Base-by-base conservation (phyloP, 2,888 invertebrate genomes). In the Spodoptera exigua region DNA sequence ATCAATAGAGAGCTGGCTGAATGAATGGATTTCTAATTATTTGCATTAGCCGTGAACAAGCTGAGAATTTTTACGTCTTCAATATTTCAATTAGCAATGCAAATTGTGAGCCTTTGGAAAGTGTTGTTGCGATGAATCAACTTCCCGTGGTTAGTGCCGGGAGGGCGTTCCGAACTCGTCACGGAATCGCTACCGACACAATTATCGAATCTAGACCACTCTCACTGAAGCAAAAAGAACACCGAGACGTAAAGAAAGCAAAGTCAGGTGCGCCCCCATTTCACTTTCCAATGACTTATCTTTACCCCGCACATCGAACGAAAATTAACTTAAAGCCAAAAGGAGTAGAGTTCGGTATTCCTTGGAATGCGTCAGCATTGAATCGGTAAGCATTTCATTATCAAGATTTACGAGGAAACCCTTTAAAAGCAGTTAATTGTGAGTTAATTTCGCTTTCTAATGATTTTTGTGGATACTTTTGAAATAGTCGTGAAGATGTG, bases 151-250 rank as follows among this genome's bases (percentile, higher is more conserved):
- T 69, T 65, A 77, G 64, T 65, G 71, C 71, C 85, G 76, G 83
- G 83, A 81, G 82, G 84, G 85, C 84, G 84, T 74, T 77, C 69
- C 82, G 77, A 79, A 80, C 85, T 80, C 88, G 89, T 90, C 91
- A 89, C 89, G 87, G 89, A 87, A 78, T 83, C 83, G 87, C 90
- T 89, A 90, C 92, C 91, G 89, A 84, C 89, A 90, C 90, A 91
- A 92, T 92, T 91, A 92, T 89, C 89, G 86, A 83, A 93, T 90
- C 91, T 92, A 92, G 93, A 93, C 90, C 93, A 93, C 93, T 94
- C 93, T 93, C 93, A 90, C 93, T 93, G 87, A 86, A 86, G 90
- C 89, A 92, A 93, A 93, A 92, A 92, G 92, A 91, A 90, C 88
- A 86, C 80, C 87, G 89, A 86, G 88, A 89, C 85, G 87, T 86